Percentiles rank a stretch among this genome's conserved stretches.
Conservation (phyloP, 2,113 vertebrate genomes). For the Mirza zaza region DNA sequence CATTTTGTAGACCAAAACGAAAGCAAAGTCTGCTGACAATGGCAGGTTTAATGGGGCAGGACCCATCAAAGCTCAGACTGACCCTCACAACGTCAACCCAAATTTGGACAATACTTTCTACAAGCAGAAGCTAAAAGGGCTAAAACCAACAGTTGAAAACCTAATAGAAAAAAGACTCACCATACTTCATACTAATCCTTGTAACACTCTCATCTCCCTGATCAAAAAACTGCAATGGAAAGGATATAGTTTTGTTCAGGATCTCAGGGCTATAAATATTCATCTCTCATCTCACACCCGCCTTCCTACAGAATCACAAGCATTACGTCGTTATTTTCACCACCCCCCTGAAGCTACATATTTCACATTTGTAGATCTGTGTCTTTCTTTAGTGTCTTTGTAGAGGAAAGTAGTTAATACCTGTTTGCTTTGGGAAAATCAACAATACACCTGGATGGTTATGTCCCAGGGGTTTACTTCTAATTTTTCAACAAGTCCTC, state of each 20-base stretch:
- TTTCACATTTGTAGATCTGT: not conserved
- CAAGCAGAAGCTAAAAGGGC: not conserved
- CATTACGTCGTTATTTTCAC: not conserved
- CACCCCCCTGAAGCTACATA: not conserved
- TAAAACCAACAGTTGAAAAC: not conserved
- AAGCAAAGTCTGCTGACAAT: not conserved
- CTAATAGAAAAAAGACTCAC: not conserved
- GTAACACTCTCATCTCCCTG: not conserved
- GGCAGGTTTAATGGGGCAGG: not conserved
- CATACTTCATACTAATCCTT: not conserved
- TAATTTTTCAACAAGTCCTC: conserved; percentile 13
- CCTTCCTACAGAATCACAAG: not conserved
- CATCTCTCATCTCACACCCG: not conserved
- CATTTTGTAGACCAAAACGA: not conserved
- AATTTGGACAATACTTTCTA: not conserved
- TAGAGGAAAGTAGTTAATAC: not conserved
- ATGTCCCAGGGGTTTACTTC: not conserved
- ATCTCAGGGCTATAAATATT: not conserved
- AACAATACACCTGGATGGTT: not conserved
- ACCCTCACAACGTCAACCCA: not conserved
- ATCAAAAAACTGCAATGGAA: not conserved
- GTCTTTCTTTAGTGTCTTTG: not conserved
- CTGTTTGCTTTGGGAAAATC: not conserved
- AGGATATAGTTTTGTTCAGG: not conserved
- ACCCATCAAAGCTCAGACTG: not conserved